Evolutionary conservation across 2,113 vertebrate genomes (phyloP).

Genomic region (Datnioides undecimradiatus): DNA sequence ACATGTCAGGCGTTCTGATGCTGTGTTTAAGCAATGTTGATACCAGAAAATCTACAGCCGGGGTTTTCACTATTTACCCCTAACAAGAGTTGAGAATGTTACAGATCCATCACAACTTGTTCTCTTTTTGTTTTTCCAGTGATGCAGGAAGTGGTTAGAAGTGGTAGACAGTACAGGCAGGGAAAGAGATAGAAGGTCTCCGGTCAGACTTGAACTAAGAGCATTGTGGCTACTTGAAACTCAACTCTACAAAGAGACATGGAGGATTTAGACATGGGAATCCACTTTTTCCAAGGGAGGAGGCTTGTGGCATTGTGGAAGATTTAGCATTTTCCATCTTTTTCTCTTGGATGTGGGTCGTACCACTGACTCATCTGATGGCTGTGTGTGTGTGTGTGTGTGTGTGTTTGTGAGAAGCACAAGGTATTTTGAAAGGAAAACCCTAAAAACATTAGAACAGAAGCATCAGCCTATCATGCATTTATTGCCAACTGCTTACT

Average conservation of each 20-base stretch:
- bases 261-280: conserved; percentile 16
- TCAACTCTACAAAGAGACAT: conserved; percentile 10
- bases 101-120: neutral
- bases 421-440: neutral
- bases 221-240: neutral
- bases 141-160: neutral
- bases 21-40: neutral
- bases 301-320: conserved; percentile 39
- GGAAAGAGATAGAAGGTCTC: neutral
- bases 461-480: neutral
- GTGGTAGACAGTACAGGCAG: neutral
- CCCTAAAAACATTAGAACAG: neutral
- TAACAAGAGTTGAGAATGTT: neutral
- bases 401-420: conserved; percentile 12
- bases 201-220: neutral
- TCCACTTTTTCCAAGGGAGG: conserved; percentile 33
- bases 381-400: conserved; percentile 19
- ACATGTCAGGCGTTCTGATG: neutral
- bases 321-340: conserved; percentile 22
- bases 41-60: neutral
- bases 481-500: neutral
- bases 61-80: neutral
- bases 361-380: conserved; percentile 44
- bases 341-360: conserved; percentile 5
- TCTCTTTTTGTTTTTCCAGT: neutral